phyloP scores from a whole-genome alignment of 1,140 invertebrate genomes.

The Platyura marginata region DNA sequence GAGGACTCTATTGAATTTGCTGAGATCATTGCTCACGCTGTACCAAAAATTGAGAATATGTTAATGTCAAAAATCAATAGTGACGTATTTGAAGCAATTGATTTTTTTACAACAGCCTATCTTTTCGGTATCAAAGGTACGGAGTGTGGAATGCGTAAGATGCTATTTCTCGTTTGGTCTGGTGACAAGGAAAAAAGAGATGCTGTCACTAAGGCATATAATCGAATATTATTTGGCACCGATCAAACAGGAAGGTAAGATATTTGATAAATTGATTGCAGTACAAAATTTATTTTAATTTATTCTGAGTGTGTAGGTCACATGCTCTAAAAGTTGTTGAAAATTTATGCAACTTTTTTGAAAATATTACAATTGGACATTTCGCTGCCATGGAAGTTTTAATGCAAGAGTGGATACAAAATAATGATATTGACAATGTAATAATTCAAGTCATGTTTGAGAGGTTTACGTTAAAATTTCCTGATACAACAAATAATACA shows the following conservation, averaged over 20 bases:
- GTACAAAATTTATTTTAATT: not conserved
- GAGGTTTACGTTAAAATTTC: slow-evolving; percentile 56
- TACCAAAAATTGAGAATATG: slow-evolving; percentile 50
- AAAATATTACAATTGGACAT: slow-evolving; percentile 36
- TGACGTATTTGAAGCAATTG: slow-evolving; percentile 68
- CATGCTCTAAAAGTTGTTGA: slow-evolving; percentile 33
- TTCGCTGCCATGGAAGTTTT: slow-evolving; percentile 50
- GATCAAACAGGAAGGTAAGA: slow-evolving; percentile 12
- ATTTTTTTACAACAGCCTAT: slow-evolving; percentile 64
- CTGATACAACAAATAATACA: slow-evolving; percentile 42
- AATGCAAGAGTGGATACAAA: slow-evolving; percentile 41
- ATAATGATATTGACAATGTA: slow-evolving; percentile 32
- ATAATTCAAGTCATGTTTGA: slow-evolving; percentile 58
- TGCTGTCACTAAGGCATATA: slow-evolving; percentile 33
- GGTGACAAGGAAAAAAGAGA: slow-evolving; percentile 32
- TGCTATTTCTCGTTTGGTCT: slow-evolving; percentile 58
- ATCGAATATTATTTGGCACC: slow-evolving; percentile 18
- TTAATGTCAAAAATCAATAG: slow-evolving; percentile 52
- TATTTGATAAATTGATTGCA: not conserved
- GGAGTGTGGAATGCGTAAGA: slow-evolving; percentile 47
- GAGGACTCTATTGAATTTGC: slow-evolving; percentile 48
- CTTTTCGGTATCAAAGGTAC: slow-evolving; percentile 58
- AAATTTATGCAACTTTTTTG: slow-evolving; percentile 39
- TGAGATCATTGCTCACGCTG: slow-evolving; percentile 40
- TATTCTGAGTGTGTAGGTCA: slow-evolving; percentile 21